Evolutionary conservation across 2,113 vertebrate genomes (phyloP), one percentile per base, ranked within the genome.

Genomic region (Cyprinodon variegatus): DNA sequence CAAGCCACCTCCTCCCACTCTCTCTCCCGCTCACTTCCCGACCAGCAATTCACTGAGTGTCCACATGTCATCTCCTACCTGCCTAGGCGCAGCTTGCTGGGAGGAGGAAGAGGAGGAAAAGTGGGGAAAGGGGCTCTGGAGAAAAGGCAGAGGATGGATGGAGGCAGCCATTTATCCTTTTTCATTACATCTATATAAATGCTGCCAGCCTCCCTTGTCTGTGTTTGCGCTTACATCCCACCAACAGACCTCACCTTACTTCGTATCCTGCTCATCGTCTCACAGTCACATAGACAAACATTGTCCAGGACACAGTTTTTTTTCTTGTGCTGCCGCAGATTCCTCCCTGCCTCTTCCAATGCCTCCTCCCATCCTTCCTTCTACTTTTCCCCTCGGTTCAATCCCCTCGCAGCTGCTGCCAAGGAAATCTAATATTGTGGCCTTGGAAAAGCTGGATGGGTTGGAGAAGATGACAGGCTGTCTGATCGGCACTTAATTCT

Each of bases 41-140:
- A 91, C 92, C 93, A 87, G 86, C 79, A 89, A 92, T 93, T 93
- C 89, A 84, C 83, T 73, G 86, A 92, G 88, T 90, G 88, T 92
- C 91, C 92, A 91, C 91, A 91, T 91, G 90, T 91, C 90, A 90
- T 88, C 84, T 89, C 61, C 77, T 82, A 81, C 86, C 84, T 91
- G 89, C 92, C 89, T 83, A 83, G 89, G 90, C 68, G 46, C 13
- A 78, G 83, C 83, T 88, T 84, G 81, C 82, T 86, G 83, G 88
- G 81, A 82, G 71, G 76, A 78, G 63, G 68, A 68, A 29, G n/a
- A 1, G 48, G 38, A 69, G 57, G 37, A 15, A 4, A 29, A 53
- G 13, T 0, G 39, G 61, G 38, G 53, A 63, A 45, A 76, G 68
- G 61, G 22, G 46, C 13, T 11, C 76, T 68, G 43, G 67, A 53